Evolutionary conservation across 2,113 vertebrate species (phyloP), one percentile per base, ranked within the genome.

Genomic region (Trachemys scripta): DNA sequence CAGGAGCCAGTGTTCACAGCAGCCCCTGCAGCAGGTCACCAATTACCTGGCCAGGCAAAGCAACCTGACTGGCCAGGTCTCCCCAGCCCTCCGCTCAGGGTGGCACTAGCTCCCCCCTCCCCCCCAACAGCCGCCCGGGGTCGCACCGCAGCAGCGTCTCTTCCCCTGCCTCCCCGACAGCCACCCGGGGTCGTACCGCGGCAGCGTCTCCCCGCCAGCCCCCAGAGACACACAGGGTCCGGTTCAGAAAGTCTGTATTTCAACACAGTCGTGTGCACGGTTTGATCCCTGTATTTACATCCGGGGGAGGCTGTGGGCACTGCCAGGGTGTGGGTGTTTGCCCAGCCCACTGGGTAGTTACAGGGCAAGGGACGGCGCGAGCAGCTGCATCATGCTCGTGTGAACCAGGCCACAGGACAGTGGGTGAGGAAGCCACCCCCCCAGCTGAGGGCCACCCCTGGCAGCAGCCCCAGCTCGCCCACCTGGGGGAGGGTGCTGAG

Each of bases 211-310:
- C 45, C 45, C 45, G 5, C 45, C 45, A 83, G 59, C 1, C 1
- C 45, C 31, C 5, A 3, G 1, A 27, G 69, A 31, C 13, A 50
- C 62, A 59, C 0, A 0, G 92, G 76, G 92, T 98, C 98, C 96
- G 95, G 96, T 92, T 97, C 88, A 10, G 95, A 92, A 95, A 91
- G 80, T 96, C 96, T 99, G 99, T 99, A 99, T 99, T 98, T 99
- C 98, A 98, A 98, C 98, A 99, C 99, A 99, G 99, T 99, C 99
- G 98, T 97, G 98, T 98, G 98, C 98, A 98, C 97, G 98, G 97
- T 98, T 97, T 96, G 62, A 98, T 98, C 98, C 98, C 98, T 98
- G 98, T 99, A 99, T 99, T 98, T 99, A 99, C 99, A 97, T 87
- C 95, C 62, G 89, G 87, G 80, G 83, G 25, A 4, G 13, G 19